Conservation (phyloP, 2,797 vertebrate genomes). For the Pseudomugil gertrudae region DNA sequence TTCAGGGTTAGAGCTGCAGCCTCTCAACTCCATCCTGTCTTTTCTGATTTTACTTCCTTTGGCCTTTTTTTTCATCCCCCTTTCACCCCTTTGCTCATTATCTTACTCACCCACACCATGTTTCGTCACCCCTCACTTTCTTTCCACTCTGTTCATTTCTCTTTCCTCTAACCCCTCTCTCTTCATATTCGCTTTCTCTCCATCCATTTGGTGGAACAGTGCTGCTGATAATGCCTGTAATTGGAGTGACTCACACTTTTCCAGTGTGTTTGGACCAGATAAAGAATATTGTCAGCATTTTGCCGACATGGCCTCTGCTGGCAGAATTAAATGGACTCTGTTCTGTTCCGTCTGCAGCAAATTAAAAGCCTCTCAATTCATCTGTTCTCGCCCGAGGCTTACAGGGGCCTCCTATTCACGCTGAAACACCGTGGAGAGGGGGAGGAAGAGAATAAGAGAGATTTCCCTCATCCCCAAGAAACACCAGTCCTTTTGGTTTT, state of each 20-base stretch:
- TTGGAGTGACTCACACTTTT: constrained; percentile 84
- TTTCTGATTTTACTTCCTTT: constrained; percentile 54
- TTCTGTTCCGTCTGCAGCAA: constrained; percentile 80
- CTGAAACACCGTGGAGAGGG: constrained; percentile 61
- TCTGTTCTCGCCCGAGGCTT: constrained; percentile 79
- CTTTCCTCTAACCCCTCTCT: constrained; percentile 61
- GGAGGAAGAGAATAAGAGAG: constrained; percentile 54
- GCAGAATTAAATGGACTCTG: constrained; percentile 85
- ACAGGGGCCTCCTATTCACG: constrained; percentile 79
- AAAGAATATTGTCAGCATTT: constrained; percentile 83
- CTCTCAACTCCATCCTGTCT: constrained; percentile 55
- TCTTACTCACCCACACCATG: constrained; percentile 54
- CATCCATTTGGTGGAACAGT: constrained; percentile 74
- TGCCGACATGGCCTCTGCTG: constrained; percentile 81
- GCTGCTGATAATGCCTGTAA: constrained; percentile 84
- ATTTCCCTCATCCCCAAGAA: constrained; percentile 64
- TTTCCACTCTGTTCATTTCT: constrained; percentile 57
- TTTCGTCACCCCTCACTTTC: constrained; percentile 61
- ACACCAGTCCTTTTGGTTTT: constrained; percentile 52
- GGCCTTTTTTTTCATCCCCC: constrained; percentile 41
- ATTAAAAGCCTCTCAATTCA: constrained; percentile 85
- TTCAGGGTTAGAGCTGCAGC: constrained; percentile 53
- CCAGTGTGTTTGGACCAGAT: constrained; percentile 85
- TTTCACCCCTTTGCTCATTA: constrained; percentile 59
- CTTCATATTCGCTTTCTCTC: constrained; percentile 68